These are phyloP conservation scores for Anseranas semipalmata DNA, from an alignment of 2,113 vertebrate species.

Conservation along the genomic window DNA sequence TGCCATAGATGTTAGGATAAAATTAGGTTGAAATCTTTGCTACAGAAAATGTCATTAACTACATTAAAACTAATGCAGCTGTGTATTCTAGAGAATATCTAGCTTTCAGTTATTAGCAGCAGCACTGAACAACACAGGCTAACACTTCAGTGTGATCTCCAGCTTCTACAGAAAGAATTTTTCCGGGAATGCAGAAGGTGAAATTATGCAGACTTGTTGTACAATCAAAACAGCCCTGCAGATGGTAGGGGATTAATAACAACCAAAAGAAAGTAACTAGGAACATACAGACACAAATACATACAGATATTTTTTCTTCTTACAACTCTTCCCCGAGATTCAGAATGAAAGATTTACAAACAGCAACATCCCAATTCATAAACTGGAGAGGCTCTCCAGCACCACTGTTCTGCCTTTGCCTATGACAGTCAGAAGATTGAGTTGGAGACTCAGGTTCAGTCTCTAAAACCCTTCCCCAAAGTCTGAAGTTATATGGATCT, in stretches of 20 bases:
- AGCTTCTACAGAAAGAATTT: neutral
- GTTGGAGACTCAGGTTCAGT: neutral
- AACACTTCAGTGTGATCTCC: neutral
- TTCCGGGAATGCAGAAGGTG: neutral
- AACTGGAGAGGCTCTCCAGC: fast-evolving
- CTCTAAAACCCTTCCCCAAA: neutral
- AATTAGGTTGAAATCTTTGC: neutral
- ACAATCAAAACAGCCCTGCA: neutral
- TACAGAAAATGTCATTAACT: neutral
- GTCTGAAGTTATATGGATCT: neutral
- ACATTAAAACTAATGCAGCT: neutral
- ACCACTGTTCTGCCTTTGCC: neutral
- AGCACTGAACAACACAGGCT: neutral
- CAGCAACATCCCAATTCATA: neutral
- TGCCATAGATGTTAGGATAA: neutral
- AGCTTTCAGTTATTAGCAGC: neutral
- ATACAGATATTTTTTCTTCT: neutral
- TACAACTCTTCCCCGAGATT: neutral
- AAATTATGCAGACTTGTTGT: neutral
- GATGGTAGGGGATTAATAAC: neutral
- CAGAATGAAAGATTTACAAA: neutral
- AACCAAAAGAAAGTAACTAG: neutral
- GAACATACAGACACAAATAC: neutral
- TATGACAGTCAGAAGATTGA: neutral
- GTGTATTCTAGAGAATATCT: neutral